Percentiles rank a stretch among this genome's conserved stretches.
Evolutionary conservation across 2,888 invertebrate species (phyloP).

Genomic region (Agonopterix subpropinquella): DNA sequence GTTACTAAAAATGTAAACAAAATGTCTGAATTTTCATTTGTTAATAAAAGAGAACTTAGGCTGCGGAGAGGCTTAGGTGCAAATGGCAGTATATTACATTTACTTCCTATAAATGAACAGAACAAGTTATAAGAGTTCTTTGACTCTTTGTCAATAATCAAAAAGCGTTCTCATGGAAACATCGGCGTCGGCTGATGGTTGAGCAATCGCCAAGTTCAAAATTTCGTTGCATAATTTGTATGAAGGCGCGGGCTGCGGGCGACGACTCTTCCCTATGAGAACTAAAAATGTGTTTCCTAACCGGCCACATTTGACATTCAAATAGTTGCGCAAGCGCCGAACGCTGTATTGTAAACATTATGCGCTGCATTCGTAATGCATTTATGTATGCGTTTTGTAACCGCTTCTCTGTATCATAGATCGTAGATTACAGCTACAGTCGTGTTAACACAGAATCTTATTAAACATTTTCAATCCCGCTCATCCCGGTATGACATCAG

Average conservation of each 20-base stretch:
- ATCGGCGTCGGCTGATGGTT: slow-evolving; percentile 15
- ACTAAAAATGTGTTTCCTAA: slow-evolving; percentile 46
- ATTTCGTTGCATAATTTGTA: slow-evolving; percentile 54
- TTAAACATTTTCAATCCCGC: no score
- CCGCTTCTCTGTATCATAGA: slow-evolving; percentile 21
- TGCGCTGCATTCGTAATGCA: slow-evolving; percentile 36
- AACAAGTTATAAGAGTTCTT: no score
- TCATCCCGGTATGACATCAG: no score
- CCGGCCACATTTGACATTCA: slow-evolving; percentile 55
- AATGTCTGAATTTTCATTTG: no score
- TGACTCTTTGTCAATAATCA: no score
- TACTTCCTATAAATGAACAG: no score
- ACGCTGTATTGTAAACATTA: slow-evolving; percentile 14
- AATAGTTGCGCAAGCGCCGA: slow-evolving; percentile 49
- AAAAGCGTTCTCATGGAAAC: slow-evolving; percentile 4
- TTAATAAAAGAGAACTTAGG: no score
- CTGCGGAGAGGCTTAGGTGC: no score
- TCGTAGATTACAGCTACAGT: background rate
- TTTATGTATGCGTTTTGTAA: slow-evolving; percentile 41
- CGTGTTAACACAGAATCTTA: no score
- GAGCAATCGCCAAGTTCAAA: slow-evolving; percentile 44
- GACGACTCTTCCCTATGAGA: slow-evolving; percentile 40
- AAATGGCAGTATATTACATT: no score
- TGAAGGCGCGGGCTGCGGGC: slow-evolving; percentile 40
- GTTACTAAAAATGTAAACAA: no score